phyloP scores from a whole-genome alignment of 2,113 vertebrate genomes.

The Anser cygnoides region DNA sequence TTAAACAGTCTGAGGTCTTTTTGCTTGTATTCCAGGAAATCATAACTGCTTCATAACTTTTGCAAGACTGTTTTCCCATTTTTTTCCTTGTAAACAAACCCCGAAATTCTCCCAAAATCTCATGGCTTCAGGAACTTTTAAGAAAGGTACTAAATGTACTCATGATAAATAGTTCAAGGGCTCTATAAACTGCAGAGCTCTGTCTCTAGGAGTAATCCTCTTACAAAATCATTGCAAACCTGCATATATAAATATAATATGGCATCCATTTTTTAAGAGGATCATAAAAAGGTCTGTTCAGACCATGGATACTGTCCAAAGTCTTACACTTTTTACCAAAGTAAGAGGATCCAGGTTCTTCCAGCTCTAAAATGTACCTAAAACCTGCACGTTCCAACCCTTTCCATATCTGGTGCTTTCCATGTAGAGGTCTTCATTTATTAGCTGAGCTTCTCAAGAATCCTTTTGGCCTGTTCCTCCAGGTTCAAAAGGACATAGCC shows the following conservation, averaged over 20 bases:
- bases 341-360: not conserved
- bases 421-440: not conserved
- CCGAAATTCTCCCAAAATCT: not conserved
- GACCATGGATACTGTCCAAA: not conserved
- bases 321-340: not conserved
- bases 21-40: not conserved
- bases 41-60: not conserved
- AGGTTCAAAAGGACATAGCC: not conserved
- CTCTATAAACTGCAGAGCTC: not conserved
- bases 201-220: not conserved
- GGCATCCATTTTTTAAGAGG: not conserved
- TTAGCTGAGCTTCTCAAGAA: not conserved
- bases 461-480: rapidly evolving
- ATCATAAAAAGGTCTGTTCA: not conserved
- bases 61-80: not conserved
- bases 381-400: rapidly evolving
- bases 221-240: not conserved
- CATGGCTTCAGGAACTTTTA: not conserved
- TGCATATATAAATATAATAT: not conserved
- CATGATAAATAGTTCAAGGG: not conserved
- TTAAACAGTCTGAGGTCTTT: not conserved
- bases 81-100: not conserved
- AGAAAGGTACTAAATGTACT: not conserved
- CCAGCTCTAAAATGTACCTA: not conserved
- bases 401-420: not conserved